Percentiles rank a stretch among this genome's conserved stretches.
Conservation (phyloP, 2,113 vertebrate species). For the Hucho hucho region DNA sequence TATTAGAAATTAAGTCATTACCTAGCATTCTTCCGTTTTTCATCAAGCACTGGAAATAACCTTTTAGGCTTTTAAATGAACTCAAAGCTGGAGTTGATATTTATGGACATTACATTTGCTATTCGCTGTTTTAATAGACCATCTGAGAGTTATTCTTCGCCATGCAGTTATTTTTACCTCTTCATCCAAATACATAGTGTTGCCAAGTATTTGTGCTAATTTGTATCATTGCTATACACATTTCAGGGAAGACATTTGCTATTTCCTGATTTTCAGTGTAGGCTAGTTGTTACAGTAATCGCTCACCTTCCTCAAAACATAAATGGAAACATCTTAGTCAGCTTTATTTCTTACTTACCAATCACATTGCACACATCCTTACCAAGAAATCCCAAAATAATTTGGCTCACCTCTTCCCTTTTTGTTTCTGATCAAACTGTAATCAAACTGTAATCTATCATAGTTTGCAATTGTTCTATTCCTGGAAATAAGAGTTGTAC, state of each 20-base stretch:
- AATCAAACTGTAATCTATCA: slow-evolving; percentile 60
- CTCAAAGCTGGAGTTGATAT: slow-evolving; percentile 59
- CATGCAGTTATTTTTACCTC: neutral
- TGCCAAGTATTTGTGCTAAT: neutral
- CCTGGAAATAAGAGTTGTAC: neutral
- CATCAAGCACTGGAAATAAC: slow-evolving; percentile 78
- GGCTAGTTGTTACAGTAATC: neutral
- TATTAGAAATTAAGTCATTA: slow-evolving; percentile 86
- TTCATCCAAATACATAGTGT: neutral
- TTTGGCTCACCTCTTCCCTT: slow-evolving; percentile 74
- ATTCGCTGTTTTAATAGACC: slow-evolving; percentile 5
- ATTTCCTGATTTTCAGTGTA: neutral
- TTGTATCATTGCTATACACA: neutral
- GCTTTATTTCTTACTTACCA: slow-evolving; percentile 67
- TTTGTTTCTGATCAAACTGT: slow-evolving; percentile 72
- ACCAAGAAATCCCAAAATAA: slow-evolving; percentile 65
- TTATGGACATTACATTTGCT: slow-evolving; percentile 32
- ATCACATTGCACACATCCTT: slow-evolving; percentile 59
- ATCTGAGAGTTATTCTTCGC: slow-evolving; percentile 7
- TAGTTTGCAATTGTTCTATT: neutral
- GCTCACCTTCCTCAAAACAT: slow-evolving; percentile 50
- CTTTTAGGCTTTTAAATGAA: slow-evolving; percentile 65
- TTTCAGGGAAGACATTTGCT: slow-evolving; percentile 3
- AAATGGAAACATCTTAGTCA: slow-evolving; percentile 53
- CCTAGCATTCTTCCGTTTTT: slow-evolving; percentile 74